These are phyloP conservation scores for Ptychochromis oligacanthus DNA, from an alignment of 2,113 vertebrate genomes.

Conservation along the genomic window DNA sequence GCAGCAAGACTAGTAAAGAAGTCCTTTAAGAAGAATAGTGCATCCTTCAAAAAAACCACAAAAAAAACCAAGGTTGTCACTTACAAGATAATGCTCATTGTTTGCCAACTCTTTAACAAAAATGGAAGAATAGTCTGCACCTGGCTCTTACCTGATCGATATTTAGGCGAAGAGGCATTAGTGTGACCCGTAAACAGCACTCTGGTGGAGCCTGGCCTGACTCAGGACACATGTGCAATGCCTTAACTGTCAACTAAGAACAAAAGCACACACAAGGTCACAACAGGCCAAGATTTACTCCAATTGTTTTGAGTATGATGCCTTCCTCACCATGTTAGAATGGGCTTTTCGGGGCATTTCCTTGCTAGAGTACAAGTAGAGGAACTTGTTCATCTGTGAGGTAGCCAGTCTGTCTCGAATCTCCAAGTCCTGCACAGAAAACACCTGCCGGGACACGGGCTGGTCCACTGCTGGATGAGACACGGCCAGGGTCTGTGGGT, in stretches of 20 bases:
- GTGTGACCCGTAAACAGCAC: slow-evolving; percentile 91
- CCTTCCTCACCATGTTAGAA: slow-evolving; percentile 89
- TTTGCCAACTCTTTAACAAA: neutral
- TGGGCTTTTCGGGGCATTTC: slow-evolving; percentile 95
- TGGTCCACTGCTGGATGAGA: slow-evolving; percentile 81
- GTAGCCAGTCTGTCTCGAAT: slow-evolving; percentile 94
- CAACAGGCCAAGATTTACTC: neutral
- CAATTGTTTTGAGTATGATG: neutral
- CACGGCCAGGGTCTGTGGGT: slow-evolving; percentile 77
- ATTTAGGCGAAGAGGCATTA: slow-evolving; percentile 98
- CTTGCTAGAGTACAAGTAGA: slow-evolving; percentile 95
- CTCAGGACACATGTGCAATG: slow-evolving; percentile 93
- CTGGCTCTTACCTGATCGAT: slow-evolving; percentile 90
- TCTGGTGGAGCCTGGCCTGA: slow-evolving; percentile 92
- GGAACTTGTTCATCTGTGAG: slow-evolving; percentile 99
- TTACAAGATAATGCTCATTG: neutral
- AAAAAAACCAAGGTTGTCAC: neutral
- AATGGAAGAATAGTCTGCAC: neutral
- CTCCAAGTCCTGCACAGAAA: slow-evolving; percentile 95
- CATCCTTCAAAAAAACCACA: slow-evolving; percentile 83
- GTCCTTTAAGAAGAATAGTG: slow-evolving; percentile 97
- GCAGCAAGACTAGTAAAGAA: slow-evolving; percentile 94
- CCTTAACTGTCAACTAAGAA: slow-evolving; percentile 90
- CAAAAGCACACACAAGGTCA: slow-evolving; percentile 5
- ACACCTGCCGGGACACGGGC: slow-evolving; percentile 92